Evolutionary conservation across 2,113 vertebrate species (phyloP), one percentile per base, ranked within the genome.

Genomic region (Tragelaphus scriptus): DNA sequence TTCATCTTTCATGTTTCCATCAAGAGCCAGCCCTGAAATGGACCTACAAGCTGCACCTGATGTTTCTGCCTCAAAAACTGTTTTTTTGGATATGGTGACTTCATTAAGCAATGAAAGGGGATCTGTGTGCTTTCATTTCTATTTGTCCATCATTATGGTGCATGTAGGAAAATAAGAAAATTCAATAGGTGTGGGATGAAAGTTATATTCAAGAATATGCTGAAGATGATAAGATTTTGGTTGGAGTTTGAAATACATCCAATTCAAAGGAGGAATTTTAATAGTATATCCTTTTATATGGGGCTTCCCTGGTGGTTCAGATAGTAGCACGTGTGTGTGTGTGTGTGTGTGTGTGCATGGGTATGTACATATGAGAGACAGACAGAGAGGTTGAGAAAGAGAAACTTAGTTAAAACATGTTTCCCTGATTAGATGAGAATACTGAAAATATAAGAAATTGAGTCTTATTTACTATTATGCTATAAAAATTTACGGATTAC

Each of bases 1-100:
- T 92, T 96, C 13, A 91, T 30, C 63, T 53, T 81, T 89, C 30
- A 15, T 68, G 32, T 92, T 97, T 91, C 51, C 94, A n/a, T 71
- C n/a, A 94, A 79, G 2, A 80, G 15, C 71, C 4, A 15, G 10
- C 19, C 9, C 91, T 80, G 21, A 92, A 88, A 63, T 79, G 28
- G 14, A 53, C 13, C 44, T 51, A 88, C 3, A 80, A 80, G 17
- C 8, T 85, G 5, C 1, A 44, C 12, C 56, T 79, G 51, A 80
- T 44, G 5, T 89, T 7, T 79, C 49, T 79, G 85, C 49, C n/a
- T 95, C 47, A 92, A 55, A 90, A 87, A 13, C 21, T 65, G 3
- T n/a, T 55, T 85, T 85, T 30, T 80, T 61, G n/a, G 53, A 63
- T 30, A 47, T 12, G 12, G 59, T 86, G 80, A 95, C 13, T 47